A percentile compares a stretch with the other conserved stretches of the same genome.
Conservation (phyloP, 2,797 vertebrate genomes). For the Phoeniculus purpureus region DNA sequence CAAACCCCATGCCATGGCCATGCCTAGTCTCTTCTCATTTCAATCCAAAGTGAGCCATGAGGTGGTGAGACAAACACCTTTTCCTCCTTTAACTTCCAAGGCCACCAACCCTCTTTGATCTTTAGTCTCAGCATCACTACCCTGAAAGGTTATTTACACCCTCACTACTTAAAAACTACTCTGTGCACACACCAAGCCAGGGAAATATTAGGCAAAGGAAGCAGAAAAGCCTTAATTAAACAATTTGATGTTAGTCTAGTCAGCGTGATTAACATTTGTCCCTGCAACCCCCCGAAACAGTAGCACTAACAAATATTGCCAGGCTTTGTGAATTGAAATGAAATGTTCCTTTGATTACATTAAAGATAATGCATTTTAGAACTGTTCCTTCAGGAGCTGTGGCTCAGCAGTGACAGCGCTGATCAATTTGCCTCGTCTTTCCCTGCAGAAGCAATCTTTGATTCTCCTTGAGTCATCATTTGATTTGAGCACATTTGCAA, state of each 20-base stretch:
- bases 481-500: conserved; percentile 46
- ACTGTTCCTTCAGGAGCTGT: conserved; percentile 43
- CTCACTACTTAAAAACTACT: background rate
- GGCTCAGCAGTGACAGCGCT: conserved; percentile 32
- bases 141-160: background rate
- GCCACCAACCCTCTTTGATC: background rate
- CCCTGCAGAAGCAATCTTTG: conserved; percentile 40
- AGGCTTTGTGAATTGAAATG: conserved; percentile 39
- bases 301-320: conserved; percentile 28
- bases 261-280: conserved; percentile 40
- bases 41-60: background rate
- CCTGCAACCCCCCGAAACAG: background rate
- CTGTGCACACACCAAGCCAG: background rate
- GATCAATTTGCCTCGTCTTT: conserved; percentile 57
- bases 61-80: background rate
- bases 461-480: conserved; percentile 39
- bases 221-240: conserved; percentile 11
- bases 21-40: background rate
- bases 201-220: background rate
- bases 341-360: conserved; percentile 49
- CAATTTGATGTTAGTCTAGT: conserved; percentile 10
- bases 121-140: background rate
- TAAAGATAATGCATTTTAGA: conserved; percentile 58
- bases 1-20: background rate
- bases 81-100: background rate